phyloP scores from a whole-genome alignment of 2,113 vertebrate genomes.

The Peromyscus leucopus region DNA sequence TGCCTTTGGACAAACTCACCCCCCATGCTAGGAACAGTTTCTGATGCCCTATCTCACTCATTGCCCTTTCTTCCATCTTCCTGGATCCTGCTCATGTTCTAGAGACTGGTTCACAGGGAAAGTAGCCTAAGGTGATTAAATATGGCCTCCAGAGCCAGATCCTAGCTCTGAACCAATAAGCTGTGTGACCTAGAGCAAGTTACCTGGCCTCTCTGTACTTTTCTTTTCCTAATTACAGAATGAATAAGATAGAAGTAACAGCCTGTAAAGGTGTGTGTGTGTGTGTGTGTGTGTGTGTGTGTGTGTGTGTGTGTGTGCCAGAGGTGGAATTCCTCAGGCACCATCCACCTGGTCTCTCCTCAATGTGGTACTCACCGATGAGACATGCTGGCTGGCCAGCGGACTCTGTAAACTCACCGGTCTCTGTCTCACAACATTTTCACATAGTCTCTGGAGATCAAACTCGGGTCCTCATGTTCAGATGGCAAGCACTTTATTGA shows the following conservation, averaged over 20 bases:
- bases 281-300: background rate
- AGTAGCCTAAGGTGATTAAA: background rate
- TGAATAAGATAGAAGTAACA: background rate
- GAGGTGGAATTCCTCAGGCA: background rate
- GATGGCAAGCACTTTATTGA: too few species aligned
- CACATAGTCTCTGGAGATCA: background rate
- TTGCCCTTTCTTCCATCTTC: background rate
- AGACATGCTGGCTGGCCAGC: too few species aligned
- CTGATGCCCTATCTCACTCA: background rate
- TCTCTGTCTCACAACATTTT: background rate
- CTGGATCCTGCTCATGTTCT: background rate
- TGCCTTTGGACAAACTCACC: background rate
- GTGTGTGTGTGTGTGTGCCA: rapidly evolving
- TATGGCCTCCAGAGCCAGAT: background rate
- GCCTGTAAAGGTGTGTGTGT: background rate
- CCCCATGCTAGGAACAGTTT: background rate
- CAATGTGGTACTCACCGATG: background rate
- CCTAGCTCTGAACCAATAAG: background rate
- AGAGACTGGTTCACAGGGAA: background rate
- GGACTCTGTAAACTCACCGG: background rate
- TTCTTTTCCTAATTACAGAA: background rate
- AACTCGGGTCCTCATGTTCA: background rate
- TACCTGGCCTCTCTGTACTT: constrained; percentile 17
- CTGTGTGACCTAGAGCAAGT: background rate
- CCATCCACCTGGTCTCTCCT: background rate